These are phyloP conservation scores for Pseudochirops corinnae DNA, from an alignment of 2,797 vertebrate species.

Conservation along the genomic window DNA sequence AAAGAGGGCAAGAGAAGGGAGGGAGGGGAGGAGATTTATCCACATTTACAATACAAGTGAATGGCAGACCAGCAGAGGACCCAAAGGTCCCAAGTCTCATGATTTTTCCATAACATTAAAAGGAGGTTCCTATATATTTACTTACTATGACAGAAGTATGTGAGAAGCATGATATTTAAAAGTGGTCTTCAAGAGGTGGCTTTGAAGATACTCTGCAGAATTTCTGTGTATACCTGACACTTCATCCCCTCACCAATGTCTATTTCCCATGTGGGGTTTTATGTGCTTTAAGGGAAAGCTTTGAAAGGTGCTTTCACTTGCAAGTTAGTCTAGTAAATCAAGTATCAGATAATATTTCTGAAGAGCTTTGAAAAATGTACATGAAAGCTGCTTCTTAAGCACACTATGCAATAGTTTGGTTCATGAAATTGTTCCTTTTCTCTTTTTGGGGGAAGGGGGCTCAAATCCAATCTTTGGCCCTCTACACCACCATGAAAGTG, in stretches of 20 bases:
- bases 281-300: slow-evolving; percentile 59
- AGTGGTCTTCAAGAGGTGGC: slow-evolving; percentile 19
- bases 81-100: slow-evolving; percentile 14
- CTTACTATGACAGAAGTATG: slow-evolving; percentile 23
- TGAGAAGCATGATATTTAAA: slow-evolving; percentile 21
- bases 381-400: slow-evolving; percentile 67
- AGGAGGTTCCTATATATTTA: slow-evolving; percentile 38
- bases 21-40: background rate
- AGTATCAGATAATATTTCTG: slow-evolving; percentile 68
- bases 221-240: slow-evolving; percentile 58
- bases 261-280: slow-evolving; percentile 45
- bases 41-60: background rate
- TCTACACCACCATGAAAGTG: slow-evolving; percentile 39
- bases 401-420: slow-evolving; percentile 55
- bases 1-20: background rate
- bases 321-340: slow-evolving; percentile 58
- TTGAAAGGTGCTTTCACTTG: slow-evolving; percentile 63
- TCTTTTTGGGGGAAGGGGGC: background rate
- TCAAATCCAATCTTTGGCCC: slow-evolving; percentile 18
- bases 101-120: slow-evolving; percentile 4
- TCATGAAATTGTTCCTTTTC: slow-evolving; percentile 61
- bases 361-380: slow-evolving; percentile 67
- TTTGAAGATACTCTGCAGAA: slow-evolving; percentile 48
- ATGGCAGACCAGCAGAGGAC: background rate
- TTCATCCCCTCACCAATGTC: slow-evolving; percentile 49